Base-by-base conservation (phyloP, 2,888 invertebrate species). In the Galerucella nymphaeae region DNA sequence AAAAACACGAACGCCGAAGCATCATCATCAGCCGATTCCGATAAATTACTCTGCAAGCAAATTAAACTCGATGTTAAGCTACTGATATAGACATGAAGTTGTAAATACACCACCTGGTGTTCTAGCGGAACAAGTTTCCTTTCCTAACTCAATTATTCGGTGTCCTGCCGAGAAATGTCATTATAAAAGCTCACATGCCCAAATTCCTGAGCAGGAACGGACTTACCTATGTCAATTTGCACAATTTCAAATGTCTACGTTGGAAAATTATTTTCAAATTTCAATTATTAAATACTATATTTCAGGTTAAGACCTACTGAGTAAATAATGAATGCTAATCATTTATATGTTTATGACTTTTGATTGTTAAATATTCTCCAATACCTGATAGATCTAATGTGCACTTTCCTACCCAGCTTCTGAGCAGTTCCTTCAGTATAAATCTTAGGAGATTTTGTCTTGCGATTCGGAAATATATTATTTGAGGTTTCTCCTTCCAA, bases 61-160 rank as follows among this genome's bases (percentile, higher is more conserved):
- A 74, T 74, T 74, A 70, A 74, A 68, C 71, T 71, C 41, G 14
- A 59, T 55, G 55, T 64, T 71, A 57, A 70, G 70, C 66, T 63
- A 70, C 67, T 59, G 71, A 74, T 74, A 70, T 69, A 70, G 70
- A 61, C 72, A 6, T 64, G 20, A 61, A 75, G 66, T 67, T 64
- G 75, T 72, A 70, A 70, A 72, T 77, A 76, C 80, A 78, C 84
- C 85, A 85, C 85, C 85, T 85, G 85, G 83, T 84, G 85, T 85
- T 83, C 83, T 79, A 77, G 77, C 82, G 81, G 81, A 83, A 83
- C 83, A 81, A 82, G 80, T 83, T 82, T 82, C 82, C 80, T 83
- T 83, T 81, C 83, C 82, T 83, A 84, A 85, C 84, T 84, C 83
- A 83, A 85, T 85, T 85, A 84, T 81, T 75, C 77, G 82, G 82